Conservation (phyloP, 2,888 invertebrate species). For the Drosophila recens region DNA sequence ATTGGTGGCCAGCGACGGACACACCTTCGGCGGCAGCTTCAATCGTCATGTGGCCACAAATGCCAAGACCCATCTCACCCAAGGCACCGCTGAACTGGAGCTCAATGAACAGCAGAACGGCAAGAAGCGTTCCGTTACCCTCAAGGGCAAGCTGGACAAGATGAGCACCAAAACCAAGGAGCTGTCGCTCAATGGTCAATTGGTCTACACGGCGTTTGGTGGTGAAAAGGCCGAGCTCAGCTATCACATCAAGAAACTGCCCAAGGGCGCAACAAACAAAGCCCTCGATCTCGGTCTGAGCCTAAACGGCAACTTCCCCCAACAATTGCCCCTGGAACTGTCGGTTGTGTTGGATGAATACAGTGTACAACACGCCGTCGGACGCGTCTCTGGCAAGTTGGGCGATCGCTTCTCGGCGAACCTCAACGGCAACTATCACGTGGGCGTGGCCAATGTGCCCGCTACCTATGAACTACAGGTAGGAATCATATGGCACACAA, state of each 20-base stretch:
- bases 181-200: slow-evolving; percentile 83
- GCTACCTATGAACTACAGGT: slow-evolving; percentile 87
- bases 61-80: slow-evolving; percentile 85
- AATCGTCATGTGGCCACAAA: slow-evolving; percentile 84
- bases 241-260: slow-evolving; percentile 83
- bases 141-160: slow-evolving; percentile 84
- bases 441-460: slow-evolving; percentile 79
- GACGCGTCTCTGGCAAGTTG: slow-evolving; percentile 85
- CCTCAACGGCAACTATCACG: slow-evolving; percentile 85
- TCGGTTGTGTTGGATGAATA: slow-evolving; percentile 77
- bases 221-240: slow-evolving; percentile 85
- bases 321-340: slow-evolving; percentile 78
- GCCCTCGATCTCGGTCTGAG: slow-evolving; percentile 58
- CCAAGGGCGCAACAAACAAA: slow-evolving; percentile 79
- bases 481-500: too few species aligned
- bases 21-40: slow-evolving; percentile 83
- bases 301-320: slow-evolving; percentile 81
- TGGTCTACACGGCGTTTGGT: slow-evolving; percentile 85
- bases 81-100: slow-evolving; percentile 86
- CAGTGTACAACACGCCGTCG: slow-evolving; percentile 79
- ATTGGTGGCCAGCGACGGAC: slow-evolving; percentile 69
- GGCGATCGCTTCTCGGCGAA: slow-evolving; percentile 85
- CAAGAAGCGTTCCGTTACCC: slow-evolving; percentile 83
- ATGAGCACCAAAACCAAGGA: slow-evolving; percentile 85
- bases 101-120: slow-evolving; percentile 83